Conservation (phyloP, 2,888 invertebrate genomes). For the Ophioninae sp. region DNA sequence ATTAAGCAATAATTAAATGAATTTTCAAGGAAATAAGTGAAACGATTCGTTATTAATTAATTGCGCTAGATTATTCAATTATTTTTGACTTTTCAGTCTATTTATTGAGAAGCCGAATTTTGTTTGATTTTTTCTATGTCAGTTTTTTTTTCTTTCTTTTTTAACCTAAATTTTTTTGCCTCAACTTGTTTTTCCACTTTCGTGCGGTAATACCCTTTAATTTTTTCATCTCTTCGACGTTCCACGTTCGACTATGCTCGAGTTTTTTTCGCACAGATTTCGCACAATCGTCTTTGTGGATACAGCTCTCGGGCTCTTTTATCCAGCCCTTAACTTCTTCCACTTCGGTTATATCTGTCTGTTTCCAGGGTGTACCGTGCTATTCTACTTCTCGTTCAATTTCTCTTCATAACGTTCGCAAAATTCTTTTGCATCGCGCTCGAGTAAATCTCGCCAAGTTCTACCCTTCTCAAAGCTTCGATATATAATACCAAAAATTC, state of each 20-base stretch:
- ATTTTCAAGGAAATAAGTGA: too few relatives aligned
- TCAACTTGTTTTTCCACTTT: conserved; percentile 29
- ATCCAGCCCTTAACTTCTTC: conserved; percentile 52
- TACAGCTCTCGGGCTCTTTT: conserved; percentile 41
- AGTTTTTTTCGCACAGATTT: conserved; percentile 23
- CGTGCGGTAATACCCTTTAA: background rate
- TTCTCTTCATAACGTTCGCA: conserved; percentile 30
- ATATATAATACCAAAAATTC: conserved; percentile 55
- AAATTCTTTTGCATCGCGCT: conserved; percentile 57
- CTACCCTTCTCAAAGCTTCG: conserved; percentile 8
- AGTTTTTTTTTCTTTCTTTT: background rate
- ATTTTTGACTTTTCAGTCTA: too few relatives aligned
- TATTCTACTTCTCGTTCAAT: conserved; percentile 3
- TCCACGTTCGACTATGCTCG: conserved; percentile 9
- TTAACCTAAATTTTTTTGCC: conserved; percentile 48
- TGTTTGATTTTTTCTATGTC: background rate
- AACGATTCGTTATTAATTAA: too few relatives aligned
- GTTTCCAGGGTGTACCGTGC: conserved; percentile 19
- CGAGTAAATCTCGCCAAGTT: conserved; percentile 66
- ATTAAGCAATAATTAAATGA: too few relatives aligned
- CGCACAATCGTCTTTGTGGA: conserved; percentile 5
- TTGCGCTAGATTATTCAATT: too few relatives aligned
- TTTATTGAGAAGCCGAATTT: too few relatives aligned
- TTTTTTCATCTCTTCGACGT: conserved; percentile 19
- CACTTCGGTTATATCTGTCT: conserved; percentile 55